These are phyloP conservation scores for Etheostoma cragini DNA, from an alignment of 2,113 vertebrate genomes.

Conservation along the genomic window DNA sequence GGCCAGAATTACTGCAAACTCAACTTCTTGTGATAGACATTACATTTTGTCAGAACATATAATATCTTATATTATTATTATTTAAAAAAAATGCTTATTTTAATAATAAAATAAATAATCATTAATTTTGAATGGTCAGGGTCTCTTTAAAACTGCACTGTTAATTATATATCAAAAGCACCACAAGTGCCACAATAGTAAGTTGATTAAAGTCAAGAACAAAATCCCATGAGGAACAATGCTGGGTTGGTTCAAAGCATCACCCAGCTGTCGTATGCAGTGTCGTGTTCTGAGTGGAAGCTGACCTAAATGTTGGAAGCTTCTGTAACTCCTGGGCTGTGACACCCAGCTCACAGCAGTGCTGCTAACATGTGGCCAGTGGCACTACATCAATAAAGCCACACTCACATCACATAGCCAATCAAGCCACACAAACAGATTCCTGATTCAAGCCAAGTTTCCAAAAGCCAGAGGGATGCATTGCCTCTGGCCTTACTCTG, in stretches of 20 bases:
- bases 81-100: too few relatives aligned
- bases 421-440: slow-evolving; percentile 18
- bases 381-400: slow-evolving; percentile 51
- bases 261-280: slow-evolving; percentile 13
- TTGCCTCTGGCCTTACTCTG: slow-evolving; percentile 21
- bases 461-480: slow-evolving; percentile 8
- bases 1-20: neutral
- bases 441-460: slow-evolving; percentile 22
- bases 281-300: slow-evolving; percentile 2
- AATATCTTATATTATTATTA: too few relatives aligned
- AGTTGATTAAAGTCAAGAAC: neutral
- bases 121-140: neutral
- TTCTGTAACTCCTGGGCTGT: slow-evolving; percentile 1
- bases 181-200: neutral
- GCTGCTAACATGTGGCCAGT: slow-evolving; percentile 49
- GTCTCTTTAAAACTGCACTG: neutral
- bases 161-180: neutral
- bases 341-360: slow-evolving; percentile 23
- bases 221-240: neutral
- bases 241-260: slow-evolving; percentile 31
- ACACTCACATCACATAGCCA: slow-evolving; percentile 32
- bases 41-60: too few relatives aligned
- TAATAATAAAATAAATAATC: too few relatives aligned
- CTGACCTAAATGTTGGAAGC: slow-evolving; percentile 20
- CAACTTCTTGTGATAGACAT: neutral